Base-by-base conservation (phyloP, 2,888 invertebrate genomes). In the Nasonia oneida region DNA sequence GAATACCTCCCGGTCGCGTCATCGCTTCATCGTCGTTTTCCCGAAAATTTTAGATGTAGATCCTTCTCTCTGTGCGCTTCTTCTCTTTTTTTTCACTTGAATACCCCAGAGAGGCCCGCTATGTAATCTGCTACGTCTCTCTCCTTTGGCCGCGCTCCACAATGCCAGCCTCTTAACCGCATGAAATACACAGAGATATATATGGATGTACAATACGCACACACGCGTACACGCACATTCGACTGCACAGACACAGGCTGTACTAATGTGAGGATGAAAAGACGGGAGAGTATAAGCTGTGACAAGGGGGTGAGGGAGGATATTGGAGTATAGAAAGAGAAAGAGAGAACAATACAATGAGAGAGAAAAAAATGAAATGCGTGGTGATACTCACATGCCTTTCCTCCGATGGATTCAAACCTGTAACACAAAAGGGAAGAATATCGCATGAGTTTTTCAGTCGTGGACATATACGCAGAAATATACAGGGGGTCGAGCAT, bases 361-460 rank as follows among this genome's bases (percentile, higher is more conserved):
- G 64, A 53, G 39, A 73, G 75, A 81, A 47, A 14, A 76, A 71
- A 33, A 12, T 64, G 23, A 64, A 47, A 83, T 77, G 2, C 37
- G 53, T 10, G 75, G 53, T 10, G 78, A 89, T 94, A 95, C 95
- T 95, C 93, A 95, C 95, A 94, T 95, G 95, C 94, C 95, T 94
- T 93, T 95, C 95, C 92, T 95, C 95, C 33, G 95, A 94, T 74
- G 95, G 95, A 93, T 95, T 95, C 91, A 95, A 94, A 93, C 95
- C 95, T 95, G 94, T 79, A 93, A 93, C 90, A 91, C 85, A 91
- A 87, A 87, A 87, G 82, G 75, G 87, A 85, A 88, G 79, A 78
- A 76, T 29, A 29, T 53, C 73, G 8, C 15, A 67, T 67, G 33
- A 57, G 67, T 50, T 83, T 84, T 77, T 61, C n/a, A 71, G 47